Base-by-base conservation (phyloP, 2,113 vertebrate species). In the Dicerorhinus sumatrensis region DNA sequence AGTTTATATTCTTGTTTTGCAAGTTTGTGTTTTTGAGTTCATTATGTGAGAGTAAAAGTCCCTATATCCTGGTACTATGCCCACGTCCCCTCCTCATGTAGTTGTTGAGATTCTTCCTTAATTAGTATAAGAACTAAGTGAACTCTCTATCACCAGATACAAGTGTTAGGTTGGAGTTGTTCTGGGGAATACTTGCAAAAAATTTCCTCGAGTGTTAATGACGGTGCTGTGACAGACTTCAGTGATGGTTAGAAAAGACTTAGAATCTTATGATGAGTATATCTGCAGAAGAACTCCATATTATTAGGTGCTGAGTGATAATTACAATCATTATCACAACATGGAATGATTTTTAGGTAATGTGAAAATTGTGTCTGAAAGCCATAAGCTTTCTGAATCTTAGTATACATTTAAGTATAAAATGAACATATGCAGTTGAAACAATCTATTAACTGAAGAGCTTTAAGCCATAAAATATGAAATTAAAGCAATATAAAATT, bases 321-420 rank as follows among this genome's bases (percentile, higher is more conserved):
- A 92, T 97, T 72, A 94, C 4, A 81, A 91, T 96, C 36, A 97
- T 97, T 96, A 95, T 77, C 76, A 93, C n/a, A 96, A 92, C 36
- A 76, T 77, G 72, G 31, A 77, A 91, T 96, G 29, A 89, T 73
- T 96, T 81, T 91, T 73, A 96, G 25, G n/a, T 90, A 70, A 96
- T 81, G 20, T 58, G 29, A 95, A 91, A 94, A 92, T 69, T 95
- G 23, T 94, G 33, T 70, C 42, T 69, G 14, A 95, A 97, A 89
- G 39, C 33, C 33, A 92, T 27, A 69, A 75, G 27, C 80, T 92
- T 70, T 96, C 12, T 81, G 75, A 94, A 94, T 95, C 20, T 14
- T 51, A 58, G 9, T 82, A 80, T 73, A 95, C 4, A 63, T 67
- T 69, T 76, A 96, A 89, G 48, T 56, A 75, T 63, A 76, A 96